Evolutionary conservation across 1,140 invertebrate genomes (phyloP).

Genomic region (Lamellibrachia luymesi): DNA sequence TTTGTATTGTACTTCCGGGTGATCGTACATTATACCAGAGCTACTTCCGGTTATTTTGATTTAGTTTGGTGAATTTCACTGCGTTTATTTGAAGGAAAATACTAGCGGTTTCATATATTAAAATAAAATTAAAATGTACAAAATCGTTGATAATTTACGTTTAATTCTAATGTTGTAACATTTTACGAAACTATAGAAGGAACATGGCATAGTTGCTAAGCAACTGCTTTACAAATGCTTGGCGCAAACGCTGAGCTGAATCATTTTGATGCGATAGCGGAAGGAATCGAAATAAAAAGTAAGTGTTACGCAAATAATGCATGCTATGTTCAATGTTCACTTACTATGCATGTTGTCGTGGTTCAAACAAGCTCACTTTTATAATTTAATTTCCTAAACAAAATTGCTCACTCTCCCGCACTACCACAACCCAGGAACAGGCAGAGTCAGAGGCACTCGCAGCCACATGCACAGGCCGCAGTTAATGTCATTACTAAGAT

Average conservation of each 20-base stretch:
- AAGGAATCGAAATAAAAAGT: slow-evolving; percentile 9
- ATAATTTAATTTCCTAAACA: neutral
- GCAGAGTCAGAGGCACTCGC: too few species aligned
- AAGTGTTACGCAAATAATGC: neutral
- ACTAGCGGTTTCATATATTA: neutral
- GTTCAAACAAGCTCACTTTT: neutral
- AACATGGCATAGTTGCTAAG: neutral
- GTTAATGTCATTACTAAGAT: too few species aligned
- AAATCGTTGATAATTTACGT: neutral
- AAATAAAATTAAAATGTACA: neutral
- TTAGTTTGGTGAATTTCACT: neutral
- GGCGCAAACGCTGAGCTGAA: neutral
- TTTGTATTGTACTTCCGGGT: neutral
- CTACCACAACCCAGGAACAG: too few species aligned
- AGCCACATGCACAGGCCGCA: too few species aligned
- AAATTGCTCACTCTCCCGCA: neutral
- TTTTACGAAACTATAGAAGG: slow-evolving; percentile 8
- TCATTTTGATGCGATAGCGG: slow-evolving; percentile 11
- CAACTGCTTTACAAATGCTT: neutral
- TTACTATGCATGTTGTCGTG: neutral
- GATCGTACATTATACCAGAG: neutral
- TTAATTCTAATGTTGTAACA: neutral
- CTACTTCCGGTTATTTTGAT: neutral
- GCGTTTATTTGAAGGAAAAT: neutral
- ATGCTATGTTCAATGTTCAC: neutral